Percentiles rank a stretch among this genome's conserved stretches.
These are phyloP conservation scores for Archips xylosteana DNA, from an alignment of 2,888 invertebrate species.

Conservation along the genomic window DNA sequence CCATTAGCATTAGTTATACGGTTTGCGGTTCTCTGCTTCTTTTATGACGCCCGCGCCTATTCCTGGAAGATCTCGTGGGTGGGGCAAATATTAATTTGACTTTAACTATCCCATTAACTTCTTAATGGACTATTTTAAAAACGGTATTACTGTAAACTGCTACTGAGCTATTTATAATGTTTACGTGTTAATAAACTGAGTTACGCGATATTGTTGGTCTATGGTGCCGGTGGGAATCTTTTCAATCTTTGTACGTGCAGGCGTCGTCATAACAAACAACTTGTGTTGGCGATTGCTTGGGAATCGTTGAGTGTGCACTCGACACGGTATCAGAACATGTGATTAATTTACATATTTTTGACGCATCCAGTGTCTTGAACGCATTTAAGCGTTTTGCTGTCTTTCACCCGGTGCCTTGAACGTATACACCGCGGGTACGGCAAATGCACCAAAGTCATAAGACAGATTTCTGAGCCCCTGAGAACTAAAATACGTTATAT, in stretches of 20 bases:
- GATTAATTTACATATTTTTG: not conserved
- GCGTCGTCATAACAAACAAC: conserved; percentile 20
- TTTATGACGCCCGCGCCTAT: conserved; percentile 72
- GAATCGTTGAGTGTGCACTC: conserved; percentile 28
- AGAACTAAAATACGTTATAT: too few species aligned
- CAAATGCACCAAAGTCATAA: too few species aligned
- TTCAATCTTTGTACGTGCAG: not conserved
- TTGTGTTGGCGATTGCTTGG: conserved; percentile 27
- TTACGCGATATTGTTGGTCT: conserved; percentile 21
- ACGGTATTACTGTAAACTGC: conserved; percentile 49
- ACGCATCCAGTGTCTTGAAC: too few species aligned
- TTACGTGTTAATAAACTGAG: conserved; percentile 38
- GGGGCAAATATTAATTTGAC: conserved; percentile 62
- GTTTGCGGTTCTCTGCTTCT: conserved; percentile 65
- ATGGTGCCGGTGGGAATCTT: conserved; percentile 13
- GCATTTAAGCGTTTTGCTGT: too few species aligned
- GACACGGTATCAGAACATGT: not conserved
- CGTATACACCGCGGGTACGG: too few species aligned
- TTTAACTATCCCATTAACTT: conserved; percentile 68
- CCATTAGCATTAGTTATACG: conserved; percentile 66
- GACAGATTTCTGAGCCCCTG: too few species aligned
- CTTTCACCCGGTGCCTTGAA: too few species aligned
- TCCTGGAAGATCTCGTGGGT: conserved; percentile 70
- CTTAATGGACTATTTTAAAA: conserved; percentile 59
- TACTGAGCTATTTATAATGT: conserved; percentile 50